Base-by-base conservation (phyloP, 2,797 vertebrate genomes). In the Xenopus petersii region DNA sequence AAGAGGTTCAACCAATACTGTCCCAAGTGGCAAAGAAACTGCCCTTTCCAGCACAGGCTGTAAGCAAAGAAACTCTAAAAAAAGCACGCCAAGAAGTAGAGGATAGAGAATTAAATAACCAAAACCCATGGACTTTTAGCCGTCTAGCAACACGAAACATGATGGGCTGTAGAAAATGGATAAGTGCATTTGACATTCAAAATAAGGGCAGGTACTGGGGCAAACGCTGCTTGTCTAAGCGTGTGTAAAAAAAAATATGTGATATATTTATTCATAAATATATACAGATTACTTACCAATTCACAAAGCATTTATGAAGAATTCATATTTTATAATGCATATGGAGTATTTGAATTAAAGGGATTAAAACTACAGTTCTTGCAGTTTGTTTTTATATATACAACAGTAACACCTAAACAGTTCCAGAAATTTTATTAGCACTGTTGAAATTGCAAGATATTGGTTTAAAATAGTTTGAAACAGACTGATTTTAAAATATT, bases 91-190 rank as follows among this genome's bases (percentile, higher is more conserved):
- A 82, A 70, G 75, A 87, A 0, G 89, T 93, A 13, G 87, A 87
- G 9, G 88, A 94, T 10, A 91, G 63, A 81, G 83, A 85, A 59
- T 33, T 58, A 10, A 89, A 90, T 85, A 99, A 98, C 87, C 95
- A 95, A 74, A 99, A 99, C 47, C 96, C 96, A 1, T 99, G 98
- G 98, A 98, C 94, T 6, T 98, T 98, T 16, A 90, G 94, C 80
- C 84, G 87, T 0, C 74, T 98, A 2, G 86, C 63, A 5, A 75
- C 75, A 0, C 85, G 91, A 79, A 99, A 99, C 85, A 98, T 99
- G 97, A 12, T 98, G 79, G 98, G 97, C 0, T 88, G 95, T 36
- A 91, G 95, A 67, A 94, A 75, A 55, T 92, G 93, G 26, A 84
- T 98, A 61, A 98, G 96, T 81, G 94, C 96, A 0, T 89, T 89